phyloP scores from a whole-genome alignment of 2,888 invertebrate species.

The Linyphia triangularis region DNA sequence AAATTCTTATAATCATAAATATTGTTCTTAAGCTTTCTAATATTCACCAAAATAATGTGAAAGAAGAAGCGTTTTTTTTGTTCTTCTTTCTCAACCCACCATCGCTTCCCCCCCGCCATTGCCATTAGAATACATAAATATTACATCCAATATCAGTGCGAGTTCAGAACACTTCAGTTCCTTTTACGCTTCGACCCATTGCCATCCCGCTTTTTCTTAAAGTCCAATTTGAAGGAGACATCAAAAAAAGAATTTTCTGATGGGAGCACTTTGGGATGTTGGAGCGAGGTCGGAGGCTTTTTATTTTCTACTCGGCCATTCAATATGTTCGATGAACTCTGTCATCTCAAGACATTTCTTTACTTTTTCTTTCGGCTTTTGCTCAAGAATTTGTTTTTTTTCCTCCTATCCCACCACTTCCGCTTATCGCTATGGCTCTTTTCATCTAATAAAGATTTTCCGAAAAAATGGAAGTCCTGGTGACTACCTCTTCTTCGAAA shows the following conservation, averaged over 20 bases:
- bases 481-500: too few relatives aligned
- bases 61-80: too few relatives aligned
- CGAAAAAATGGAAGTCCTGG: neutral
- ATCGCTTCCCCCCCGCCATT: too few relatives aligned
- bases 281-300: neutral
- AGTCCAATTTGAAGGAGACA: constrained; percentile 46
- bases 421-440: neutral
- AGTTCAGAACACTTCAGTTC: neutral
- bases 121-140: neutral
- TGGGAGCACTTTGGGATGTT: constrained; percentile 43
- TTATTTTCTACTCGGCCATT: constrained; percentile 3
- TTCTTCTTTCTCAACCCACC: too few relatives aligned
- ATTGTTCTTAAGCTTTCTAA: too few relatives aligned
- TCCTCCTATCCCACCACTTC: neutral
- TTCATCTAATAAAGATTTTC: neutral
- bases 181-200: neutral
- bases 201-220: constrained; percentile 2
- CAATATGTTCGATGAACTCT: constrained; percentile 24
- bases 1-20: too few relatives aligned
- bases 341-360: neutral
- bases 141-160: neutral
- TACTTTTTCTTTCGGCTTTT: neutral
- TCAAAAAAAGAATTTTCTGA: constrained; percentile 29
- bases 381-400: neutral
- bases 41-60: too few relatives aligned